phyloP scores from a whole-genome alignment of 2,888 invertebrate species.

The Drosophila hamatofila region DNA sequence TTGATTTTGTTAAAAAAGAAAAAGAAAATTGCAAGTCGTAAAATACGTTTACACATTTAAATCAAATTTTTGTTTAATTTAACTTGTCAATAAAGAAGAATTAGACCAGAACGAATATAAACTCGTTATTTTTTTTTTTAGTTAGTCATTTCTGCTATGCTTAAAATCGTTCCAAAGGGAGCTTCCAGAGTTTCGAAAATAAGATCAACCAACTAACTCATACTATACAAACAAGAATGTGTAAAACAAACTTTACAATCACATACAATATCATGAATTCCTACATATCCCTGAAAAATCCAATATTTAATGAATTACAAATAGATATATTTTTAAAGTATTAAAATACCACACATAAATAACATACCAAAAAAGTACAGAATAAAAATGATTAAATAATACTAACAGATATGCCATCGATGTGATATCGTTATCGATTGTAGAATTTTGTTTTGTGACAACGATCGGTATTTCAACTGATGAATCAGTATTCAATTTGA shows the following conservation, averaged over 20 bases:
- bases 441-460: neutral
- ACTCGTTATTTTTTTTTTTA: neutral
- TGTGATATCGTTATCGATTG: constrained; percentile 27
- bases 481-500: too few species aligned
- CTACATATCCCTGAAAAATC: neutral
- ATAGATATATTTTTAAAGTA: constrained; percentile 4
- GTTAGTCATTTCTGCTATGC: neutral
- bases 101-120: constrained; percentile 30
- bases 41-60: constrained; percentile 39
- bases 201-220: constrained; percentile 37
- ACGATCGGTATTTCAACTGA: too few species aligned
- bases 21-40: constrained; percentile 19
- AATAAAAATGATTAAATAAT: constrained; percentile 5
- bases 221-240: constrained; percentile 23
- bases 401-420: neutral
- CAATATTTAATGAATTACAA: neutral
- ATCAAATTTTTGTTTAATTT: constrained; percentile 40
- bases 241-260: constrained; percentile 26
- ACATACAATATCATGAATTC: constrained; percentile 3
- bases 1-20: constrained; percentile 58
- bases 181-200: constrained; percentile 21
- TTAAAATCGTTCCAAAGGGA: neutral
- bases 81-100: constrained; percentile 56
- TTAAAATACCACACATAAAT: neutral
- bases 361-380: neutral